Evolutionary conservation across 2,888 invertebrate genomes (phyloP), one percentile per base, ranked within the genome.

Genomic region (Ectemnius continuus): DNA sequence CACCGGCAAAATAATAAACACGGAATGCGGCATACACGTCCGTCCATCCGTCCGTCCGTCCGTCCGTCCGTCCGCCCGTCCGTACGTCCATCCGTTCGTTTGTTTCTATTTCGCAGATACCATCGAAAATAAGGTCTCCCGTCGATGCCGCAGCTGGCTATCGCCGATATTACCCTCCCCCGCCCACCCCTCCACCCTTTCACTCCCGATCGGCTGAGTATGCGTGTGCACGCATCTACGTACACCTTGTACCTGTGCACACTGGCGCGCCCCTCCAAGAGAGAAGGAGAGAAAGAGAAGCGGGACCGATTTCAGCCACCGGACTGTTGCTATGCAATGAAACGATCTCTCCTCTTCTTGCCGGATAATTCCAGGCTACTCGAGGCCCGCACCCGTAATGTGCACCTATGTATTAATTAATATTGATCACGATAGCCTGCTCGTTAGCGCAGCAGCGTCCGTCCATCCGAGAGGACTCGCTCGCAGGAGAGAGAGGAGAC

Each of bases 1-100:
- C 88, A 88, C 86, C 84, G 83, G 85, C 86, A 85, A 88, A 88
- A 88, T 88, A 88, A 87, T 88, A 88, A 88, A 88, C 86, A 85
- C 85, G 86, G 78, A 80, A 85, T 84, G 82, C 84, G 75, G 83
- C 77, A 76, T 85, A 85, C 79, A 78, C 81, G 83, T 84, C 76
- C 75, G 74, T 79, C 71, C 76, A 28, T 80, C 76, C 67, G 57
- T 73, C 52, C 66, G 67, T 66, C 47, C 67, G 70, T 69, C 64
- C 79, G 58, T 72, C 76, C 79, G 81, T 83, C 52, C 81, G 81
- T 84, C 76, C 76, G 73, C 75, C 71, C 76, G 56, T 80, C 76
- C 67, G 52, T 73, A 45, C 66, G 67, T 66, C 47, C 67, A 70
- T 70, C 62, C 79, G 58, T 73, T 78, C 79, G 81, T 83, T 82